Evolutionary conservation across 2,797 vertebrate genomes (phyloP).

Genomic region (Arnoldichthys spilopterus): DNA sequence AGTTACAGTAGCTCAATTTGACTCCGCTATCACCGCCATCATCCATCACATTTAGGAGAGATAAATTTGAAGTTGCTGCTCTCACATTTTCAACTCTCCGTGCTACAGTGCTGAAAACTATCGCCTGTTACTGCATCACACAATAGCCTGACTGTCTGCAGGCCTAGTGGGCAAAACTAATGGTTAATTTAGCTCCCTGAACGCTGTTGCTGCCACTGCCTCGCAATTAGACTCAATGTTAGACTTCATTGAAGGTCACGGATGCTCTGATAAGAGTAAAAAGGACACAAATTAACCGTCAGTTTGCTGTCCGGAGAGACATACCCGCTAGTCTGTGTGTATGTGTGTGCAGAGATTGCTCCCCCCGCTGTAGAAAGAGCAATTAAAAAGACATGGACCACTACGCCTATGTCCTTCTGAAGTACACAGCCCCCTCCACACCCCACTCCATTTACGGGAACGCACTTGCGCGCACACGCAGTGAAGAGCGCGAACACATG

Average conservation of each 20-base stretch:
- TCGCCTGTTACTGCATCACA: slow-evolving; percentile 30
- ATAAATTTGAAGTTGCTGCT: background rate
- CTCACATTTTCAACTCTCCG: slow-evolving; percentile 17
- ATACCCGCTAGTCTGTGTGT: slow-evolving; percentile 55
- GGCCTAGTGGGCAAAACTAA: slow-evolving; percentile 41
- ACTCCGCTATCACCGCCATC: background rate
- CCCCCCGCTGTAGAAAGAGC: slow-evolving; percentile 57
- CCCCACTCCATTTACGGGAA: background rate
- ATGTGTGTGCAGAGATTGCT: background rate
- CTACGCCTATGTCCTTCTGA: slow-evolving; percentile 65
- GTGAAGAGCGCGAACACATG: background rate
- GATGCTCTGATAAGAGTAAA: slow-evolving; percentile 63
- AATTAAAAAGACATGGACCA: slow-evolving; percentile 90
- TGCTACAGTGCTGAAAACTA: slow-evolving; percentile 22
- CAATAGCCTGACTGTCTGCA: slow-evolving; percentile 7
- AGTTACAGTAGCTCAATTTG: background rate
- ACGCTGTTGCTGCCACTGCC: slow-evolving; percentile 66
- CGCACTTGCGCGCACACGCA: slow-evolving; percentile 8
- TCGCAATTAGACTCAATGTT: slow-evolving; percentile 72
- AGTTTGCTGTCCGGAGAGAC: slow-evolving; percentile 69
- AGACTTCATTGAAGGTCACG: slow-evolving; percentile 72
- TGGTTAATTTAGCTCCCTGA: slow-evolving; percentile 63
- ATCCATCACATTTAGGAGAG: background rate
- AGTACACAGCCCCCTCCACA: slow-evolving; percentile 48
- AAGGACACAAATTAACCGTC: slow-evolving; percentile 72